Evolutionary conservation across 2,113 vertebrate genomes (phyloP).

Genomic region (Hyla sarda): DNA sequence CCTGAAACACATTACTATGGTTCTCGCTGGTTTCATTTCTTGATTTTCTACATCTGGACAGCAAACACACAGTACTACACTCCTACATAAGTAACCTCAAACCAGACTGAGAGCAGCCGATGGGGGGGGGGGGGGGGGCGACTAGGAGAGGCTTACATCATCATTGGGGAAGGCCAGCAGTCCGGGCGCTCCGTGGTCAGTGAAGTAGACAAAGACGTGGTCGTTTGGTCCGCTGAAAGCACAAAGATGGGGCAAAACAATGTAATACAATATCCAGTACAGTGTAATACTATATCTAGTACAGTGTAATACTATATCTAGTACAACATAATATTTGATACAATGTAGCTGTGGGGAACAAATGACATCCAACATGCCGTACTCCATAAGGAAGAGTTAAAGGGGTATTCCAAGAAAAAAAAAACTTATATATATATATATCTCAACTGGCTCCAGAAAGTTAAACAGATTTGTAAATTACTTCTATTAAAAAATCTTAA

Average conservation of each 20-base stretch:
- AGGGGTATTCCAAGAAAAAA: too few relatives aligned
- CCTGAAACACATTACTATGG: neutral
- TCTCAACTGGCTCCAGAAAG: too few relatives aligned
- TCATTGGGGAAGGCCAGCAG: constrained; percentile 88
- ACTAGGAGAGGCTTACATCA: constrained; percentile 90
- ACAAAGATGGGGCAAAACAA: neutral
- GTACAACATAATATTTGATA: too few relatives aligned
- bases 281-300: too few relatives aligned
- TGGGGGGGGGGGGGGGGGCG: neutral
- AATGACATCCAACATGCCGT: neutral
- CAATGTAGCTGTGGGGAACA: too few relatives aligned
- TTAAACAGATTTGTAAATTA: too few relatives aligned
- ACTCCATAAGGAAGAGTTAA: too few relatives aligned
- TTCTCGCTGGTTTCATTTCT: neutral
- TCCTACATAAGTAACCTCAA: neutral
- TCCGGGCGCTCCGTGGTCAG: constrained; percentile 91
- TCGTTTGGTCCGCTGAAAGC: constrained; percentile 87
- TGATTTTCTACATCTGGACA: neutral
- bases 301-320: too few relatives aligned
- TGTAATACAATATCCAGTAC: too few relatives aligned
- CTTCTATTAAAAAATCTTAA: too few relatives aligned
- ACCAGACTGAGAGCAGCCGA: neutral
- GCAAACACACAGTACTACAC: neutral
- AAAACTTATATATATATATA: too few relatives aligned
- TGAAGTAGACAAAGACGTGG: constrained; percentile 94